A percentile compares a stretch with the other conserved stretches of the same genome.
Evolutionary conservation across 53 echinoderm and acorn worm genomes (phyloP).

Genomic region (Echinarachnius parma): DNA sequence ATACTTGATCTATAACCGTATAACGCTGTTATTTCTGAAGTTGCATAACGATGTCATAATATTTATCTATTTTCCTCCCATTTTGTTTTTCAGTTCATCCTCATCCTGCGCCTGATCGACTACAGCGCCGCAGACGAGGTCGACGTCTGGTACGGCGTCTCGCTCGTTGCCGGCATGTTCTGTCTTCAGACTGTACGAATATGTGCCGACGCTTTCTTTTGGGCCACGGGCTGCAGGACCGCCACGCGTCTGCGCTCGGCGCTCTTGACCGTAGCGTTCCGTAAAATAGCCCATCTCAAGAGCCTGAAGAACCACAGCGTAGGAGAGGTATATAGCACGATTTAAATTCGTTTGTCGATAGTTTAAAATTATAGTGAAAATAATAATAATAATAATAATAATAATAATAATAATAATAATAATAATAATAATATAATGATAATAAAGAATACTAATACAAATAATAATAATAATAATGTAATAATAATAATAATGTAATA

Average conservation of each 20-base stretch:
- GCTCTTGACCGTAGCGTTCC: slow-evolving; percentile 62
- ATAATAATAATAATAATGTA: no score
- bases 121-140: slow-evolving; percentile 56
- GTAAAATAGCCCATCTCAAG: slow-evolving; percentile 64
- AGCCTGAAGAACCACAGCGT: slow-evolving; percentile 76
- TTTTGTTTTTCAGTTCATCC: slow-evolving; percentile 47
- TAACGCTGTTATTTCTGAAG: no score
- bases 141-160: slow-evolving; percentile 55
- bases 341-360: no score
- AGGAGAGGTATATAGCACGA: slow-evolving; percentile 93
- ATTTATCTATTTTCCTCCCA: background rate
- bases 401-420: no score
- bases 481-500: no score
- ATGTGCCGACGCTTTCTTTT: slow-evolving; percentile 51
- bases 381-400: no score
- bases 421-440: no score
- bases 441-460: no score
- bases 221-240: slow-evolving; percentile 61
- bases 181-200: slow-evolving; percentile 52
- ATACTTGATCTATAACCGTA: no score
- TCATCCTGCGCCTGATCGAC: slow-evolving; percentile 58
- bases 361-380: no score
- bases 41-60: background rate
- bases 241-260: slow-evolving; percentile 68
- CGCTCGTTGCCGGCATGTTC: slow-evolving; percentile 54